phyloP scores from a whole-genome alignment of 2,113 vertebrate genomes.

The Alosa alosa region DNA sequence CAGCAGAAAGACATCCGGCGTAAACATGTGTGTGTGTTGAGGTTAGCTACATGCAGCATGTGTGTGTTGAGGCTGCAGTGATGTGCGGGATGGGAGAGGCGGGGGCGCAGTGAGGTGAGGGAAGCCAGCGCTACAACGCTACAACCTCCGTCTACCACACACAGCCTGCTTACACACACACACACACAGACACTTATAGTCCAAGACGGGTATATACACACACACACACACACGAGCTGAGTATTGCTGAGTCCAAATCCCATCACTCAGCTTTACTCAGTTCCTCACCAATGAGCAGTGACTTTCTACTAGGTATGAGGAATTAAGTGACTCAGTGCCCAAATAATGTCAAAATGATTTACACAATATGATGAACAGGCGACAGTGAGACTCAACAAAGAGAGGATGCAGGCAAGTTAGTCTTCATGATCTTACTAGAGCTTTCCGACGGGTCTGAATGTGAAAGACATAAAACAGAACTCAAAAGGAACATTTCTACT shows the following conservation, averaged over 20 bases:
- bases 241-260: no score
- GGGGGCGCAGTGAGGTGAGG: neutral
- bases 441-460: neutral
- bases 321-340: neutral
- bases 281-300: neutral
- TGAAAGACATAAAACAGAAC: neutral
- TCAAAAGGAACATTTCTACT: neutral
- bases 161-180: neutral
- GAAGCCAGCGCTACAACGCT: neutral
- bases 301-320: neutral
- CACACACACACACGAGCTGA: neutral
- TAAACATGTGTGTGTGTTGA: neutral
- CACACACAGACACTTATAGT: neutral
- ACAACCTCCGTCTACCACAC: neutral
- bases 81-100: neutral
- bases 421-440: neutral
- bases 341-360: neutral
- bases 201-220: neutral
- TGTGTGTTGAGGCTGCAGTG: no score
- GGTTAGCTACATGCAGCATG: no score
- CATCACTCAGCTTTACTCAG: neutral
- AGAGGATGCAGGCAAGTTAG: neutral
- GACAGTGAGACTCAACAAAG: neutral
- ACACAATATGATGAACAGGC: neutral
- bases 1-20: neutral